Evolutionary conservation across 2,888 invertebrate genomes (phyloP).

Genomic region (Eupithecia dodoneata): DNA sequence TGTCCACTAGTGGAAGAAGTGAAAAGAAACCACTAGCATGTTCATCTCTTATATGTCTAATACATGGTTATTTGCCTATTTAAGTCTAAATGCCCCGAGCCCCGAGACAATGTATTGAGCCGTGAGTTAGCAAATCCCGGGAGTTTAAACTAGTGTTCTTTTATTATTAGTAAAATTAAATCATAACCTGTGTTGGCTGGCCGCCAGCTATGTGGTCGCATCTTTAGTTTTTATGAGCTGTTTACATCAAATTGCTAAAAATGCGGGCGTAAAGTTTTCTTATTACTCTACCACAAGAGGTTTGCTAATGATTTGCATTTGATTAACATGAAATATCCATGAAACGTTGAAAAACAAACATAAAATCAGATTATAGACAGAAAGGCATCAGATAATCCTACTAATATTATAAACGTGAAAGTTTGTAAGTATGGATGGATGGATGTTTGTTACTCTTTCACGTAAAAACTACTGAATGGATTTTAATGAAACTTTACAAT

Average conservation of each 20-base stretch:
- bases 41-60: no score
- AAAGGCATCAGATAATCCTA: background rate
- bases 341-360: background rate
- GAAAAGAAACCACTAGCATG: no score
- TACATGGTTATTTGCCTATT: no score
- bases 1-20: no score
- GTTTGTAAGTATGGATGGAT: no score
- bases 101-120: background rate
- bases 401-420: no score
- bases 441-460: no score
- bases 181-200: background rate
- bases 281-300: background rate
- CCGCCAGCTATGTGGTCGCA: constrained; percentile 11
- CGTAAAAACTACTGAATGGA: no score
- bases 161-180: constrained; percentile 3
- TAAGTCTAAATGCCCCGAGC: no score
- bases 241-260: constrained; percentile 7
- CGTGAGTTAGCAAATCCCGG: background rate
- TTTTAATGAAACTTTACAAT: no score
- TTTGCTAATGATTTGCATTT: background rate
- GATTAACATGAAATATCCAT: background rate
- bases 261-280: constrained; percentile 6
- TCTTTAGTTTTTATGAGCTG: constrained; percentile 8
- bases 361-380: background rate
- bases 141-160: background rate